Base-by-base conservation (phyloP, 1,140 invertebrate species). In the Drosophila malerkotliana region DNA sequence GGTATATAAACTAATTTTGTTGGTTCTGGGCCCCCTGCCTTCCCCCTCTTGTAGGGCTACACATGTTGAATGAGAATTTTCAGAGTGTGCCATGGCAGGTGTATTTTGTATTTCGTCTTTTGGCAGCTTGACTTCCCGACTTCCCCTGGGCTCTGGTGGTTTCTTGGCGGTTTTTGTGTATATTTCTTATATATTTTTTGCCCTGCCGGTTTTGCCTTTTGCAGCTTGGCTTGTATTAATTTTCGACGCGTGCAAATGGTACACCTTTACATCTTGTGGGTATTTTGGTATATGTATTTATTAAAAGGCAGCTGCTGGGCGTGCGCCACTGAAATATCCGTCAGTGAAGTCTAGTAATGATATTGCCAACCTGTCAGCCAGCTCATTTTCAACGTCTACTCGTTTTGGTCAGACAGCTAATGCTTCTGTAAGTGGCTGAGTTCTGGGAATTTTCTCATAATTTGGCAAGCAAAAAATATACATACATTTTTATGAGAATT, bases 171-270 rank as follows among this genome's bases (percentile, higher is more conserved):
- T 76, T 83, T 72, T 74, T 55, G 7, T 4, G 9, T 45, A 28
- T 7, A 28, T 28, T 37, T 12, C 34, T 37, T 37, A 37, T 37
- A 37, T 54, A 44, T 56, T 71, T 55, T 49, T 18, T 44, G 68
- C 45, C 72, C 64, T 53, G 68, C 15, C 10, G 15, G 41, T 14
- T 69, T 84, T 64, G 72, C 72, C 68, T 64, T 74, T 83, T 79
- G 80, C 80, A 84, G 80, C 80, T 79, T 79, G 79, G 59, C 72
- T 80, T 72, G 69, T 58, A 81, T 81, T 87, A 56, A 81, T 87
- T 77, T 81, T 63, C 48, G 67, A 60, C 80, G 77, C 77, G 77
- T 80, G 81, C 81, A 68, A 83, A 75, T 58, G 72, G 15, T 18
- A 47, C 44, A 47, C 44, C 44, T 47, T 47, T 47, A 8, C 44